A percentile compares a stretch with the other conserved stretches of the same genome.
These are phyloP conservation scores for Thymelicus sylvestris DNA, from an alignment of 2,888 invertebrate species.

Conservation along the genomic window DNA sequence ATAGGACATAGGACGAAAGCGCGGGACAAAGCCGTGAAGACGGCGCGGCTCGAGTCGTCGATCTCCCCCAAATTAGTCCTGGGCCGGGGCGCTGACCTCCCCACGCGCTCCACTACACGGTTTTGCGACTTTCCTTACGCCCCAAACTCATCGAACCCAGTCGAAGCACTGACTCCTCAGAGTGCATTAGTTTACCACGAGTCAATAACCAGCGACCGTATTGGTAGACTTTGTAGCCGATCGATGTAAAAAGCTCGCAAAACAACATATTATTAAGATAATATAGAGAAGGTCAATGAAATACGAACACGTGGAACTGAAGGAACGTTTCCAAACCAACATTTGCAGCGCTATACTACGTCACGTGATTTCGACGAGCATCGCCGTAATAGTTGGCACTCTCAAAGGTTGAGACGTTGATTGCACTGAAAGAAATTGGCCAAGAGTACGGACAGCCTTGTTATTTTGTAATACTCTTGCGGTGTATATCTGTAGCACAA, in stretches of 20 bases:
- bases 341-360: constrained; percentile 7
- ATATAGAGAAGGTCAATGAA: constrained; percentile 59
- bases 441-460: constrained; percentile 33
- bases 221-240: not conserved
- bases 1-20: constrained; percentile 56
- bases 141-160: constrained; percentile 12
- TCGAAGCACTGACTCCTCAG: not conserved
- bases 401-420: constrained; percentile 36
- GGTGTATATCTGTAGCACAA: not conserved
- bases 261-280: constrained; percentile 11
- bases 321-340: constrained; percentile 4
- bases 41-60: constrained; percentile 75
- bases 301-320: constrained; percentile 56
- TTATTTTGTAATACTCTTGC: constrained; percentile 29
- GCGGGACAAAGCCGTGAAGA: constrained; percentile 74
- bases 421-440: constrained; percentile 36
- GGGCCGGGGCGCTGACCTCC: constrained; percentile 81
- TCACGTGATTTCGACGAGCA: constrained; percentile 33
- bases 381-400: constrained; percentile 39
- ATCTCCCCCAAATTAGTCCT: constrained; percentile 84
- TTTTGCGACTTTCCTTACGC: constrained; percentile 30
- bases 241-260: not conserved
- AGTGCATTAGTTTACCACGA: not conserved
- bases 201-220: not conserved
- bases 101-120: constrained; percentile 27